Evolutionary conservation across 2,113 vertebrate species (phyloP).

Genomic region (Cottus gobio): DNA sequence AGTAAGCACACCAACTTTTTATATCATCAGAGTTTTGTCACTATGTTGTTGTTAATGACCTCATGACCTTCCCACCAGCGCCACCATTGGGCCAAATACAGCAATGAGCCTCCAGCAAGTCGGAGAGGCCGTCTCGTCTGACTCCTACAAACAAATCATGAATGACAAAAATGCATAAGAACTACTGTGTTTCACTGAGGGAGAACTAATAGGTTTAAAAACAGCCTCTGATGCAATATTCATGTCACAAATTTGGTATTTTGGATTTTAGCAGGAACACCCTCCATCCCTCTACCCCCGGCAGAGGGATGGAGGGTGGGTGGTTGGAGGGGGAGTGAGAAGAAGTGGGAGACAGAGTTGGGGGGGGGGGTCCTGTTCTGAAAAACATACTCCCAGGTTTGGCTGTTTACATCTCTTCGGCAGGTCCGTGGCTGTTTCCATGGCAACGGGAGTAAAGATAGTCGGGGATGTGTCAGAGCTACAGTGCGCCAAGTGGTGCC

Average conservation of each 20-base stretch:
- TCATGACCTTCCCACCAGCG: not conserved
- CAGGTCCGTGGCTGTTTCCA: constrained; percentile 79
- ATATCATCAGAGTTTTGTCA: not conserved
- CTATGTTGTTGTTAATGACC: not conserved
- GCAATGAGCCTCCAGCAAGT: not conserved
- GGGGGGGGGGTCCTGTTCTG: constrained; percentile 11
- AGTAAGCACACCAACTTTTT: not conserved
- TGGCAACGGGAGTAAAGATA: constrained; percentile 77
- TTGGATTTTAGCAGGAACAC: constrained; percentile 29
- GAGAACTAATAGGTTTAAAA: constrained; percentile 5
- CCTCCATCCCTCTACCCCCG: not conserved
- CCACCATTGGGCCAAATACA: not conserved
- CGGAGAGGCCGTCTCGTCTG: too few species aligned
- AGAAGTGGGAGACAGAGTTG: not conserved
- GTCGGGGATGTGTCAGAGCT: constrained; percentile 57
- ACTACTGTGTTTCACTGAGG: not conserved
- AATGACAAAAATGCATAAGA: not conserved
- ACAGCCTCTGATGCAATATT: constrained; percentile 62
- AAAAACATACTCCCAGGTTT: constrained; percentile 40
- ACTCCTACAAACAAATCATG: not conserved
- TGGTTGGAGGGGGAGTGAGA: not conserved
- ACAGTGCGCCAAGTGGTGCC: constrained; percentile 18
- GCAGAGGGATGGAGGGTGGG: too few species aligned
- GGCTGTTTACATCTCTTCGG: constrained; percentile 75
- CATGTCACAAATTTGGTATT: constrained; percentile 57